Base-by-base conservation (phyloP, 2,888 invertebrate species). In the Byasa hedistus region DNA sequence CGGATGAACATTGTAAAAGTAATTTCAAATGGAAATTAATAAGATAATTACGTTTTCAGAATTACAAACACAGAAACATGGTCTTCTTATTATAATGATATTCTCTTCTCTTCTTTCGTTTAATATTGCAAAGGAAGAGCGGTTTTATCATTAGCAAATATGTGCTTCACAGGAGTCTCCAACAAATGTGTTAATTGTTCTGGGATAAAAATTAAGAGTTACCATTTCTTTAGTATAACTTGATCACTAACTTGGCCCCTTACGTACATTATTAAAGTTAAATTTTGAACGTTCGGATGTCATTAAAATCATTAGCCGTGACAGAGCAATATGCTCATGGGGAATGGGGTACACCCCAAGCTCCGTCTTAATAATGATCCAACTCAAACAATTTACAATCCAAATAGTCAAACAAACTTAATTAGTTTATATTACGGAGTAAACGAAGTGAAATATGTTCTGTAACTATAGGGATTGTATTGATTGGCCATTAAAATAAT, bases 381-480 rank as follows among this genome's bases (percentile, higher is more conserved):
- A 87, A 83, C 79, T 83, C 84, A 85, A 87, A 87, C 85, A 88
- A 86, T 89, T 84, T 84, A 81, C 83, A 82, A 83, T 84, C 85
- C 83, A 86, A 89, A 90, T 85, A 87, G 84, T 84, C 82, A 83
- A 86, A 87, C 84, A 83, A 84, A 87, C 85, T 86, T 87, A 87
- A 89, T 88, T 86, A 87, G 81, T 83, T 79, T 79, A 84, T 84
- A 79, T 82, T 81, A 39, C 73, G 68, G 74, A 74, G 74, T 75
- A 80, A 75, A 76, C 75, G 66, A 72, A 68, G 79, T 85, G 84
- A 86, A 86, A 84, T 86, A 86, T 85, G 81, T 82, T 82, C 81
- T 82, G 77, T 83, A 81, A 83, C 81, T 81, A 83, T 78, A 80
- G 80, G 80, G 83, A 80, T 84, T 83, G 78, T 87, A 87, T 89